Evolutionary conservation across 2,797 vertebrate species (phyloP).

Genomic region (Dallia pectoralis): DNA sequence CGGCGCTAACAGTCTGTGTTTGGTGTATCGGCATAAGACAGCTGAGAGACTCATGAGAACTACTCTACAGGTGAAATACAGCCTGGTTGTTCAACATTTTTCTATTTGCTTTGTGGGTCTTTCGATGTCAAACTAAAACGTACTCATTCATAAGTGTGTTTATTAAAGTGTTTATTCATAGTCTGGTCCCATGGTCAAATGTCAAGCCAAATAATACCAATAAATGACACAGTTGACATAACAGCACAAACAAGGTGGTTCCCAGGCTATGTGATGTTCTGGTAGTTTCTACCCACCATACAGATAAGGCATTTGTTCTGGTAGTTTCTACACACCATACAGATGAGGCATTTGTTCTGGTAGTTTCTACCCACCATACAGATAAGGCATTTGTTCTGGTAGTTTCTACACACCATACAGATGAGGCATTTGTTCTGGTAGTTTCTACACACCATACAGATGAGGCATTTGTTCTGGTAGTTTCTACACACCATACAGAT

Average conservation of each 20-base stretch:
- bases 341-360: slow-evolving; percentile 89
- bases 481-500: slow-evolving; percentile 93
- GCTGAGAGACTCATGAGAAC: background rate
- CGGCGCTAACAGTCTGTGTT: slow-evolving; percentile 44
- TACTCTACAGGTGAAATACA: background rate
- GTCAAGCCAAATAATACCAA: background rate
- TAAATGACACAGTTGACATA: background rate
- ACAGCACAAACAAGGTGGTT: background rate
- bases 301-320: slow-evolving; percentile 99
- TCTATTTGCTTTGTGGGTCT: background rate
- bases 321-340: no score
- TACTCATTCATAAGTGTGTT: background rate
- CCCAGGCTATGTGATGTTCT: background rate
- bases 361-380: slow-evolving; percentile 86
- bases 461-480: slow-evolving; percentile 82
- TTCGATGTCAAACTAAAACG: background rate
- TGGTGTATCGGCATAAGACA: background rate
- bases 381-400: slow-evolving; percentile 86
- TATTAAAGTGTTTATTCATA: background rate
- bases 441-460: slow-evolving; percentile 90
- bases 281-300: slow-evolving; percentile 81
- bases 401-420: slow-evolving; percentile 87
- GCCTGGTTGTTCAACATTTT: background rate
- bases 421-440: slow-evolving; percentile 85
- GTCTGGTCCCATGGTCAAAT: background rate